Percentiles rank a stretch among this genome's conserved stretches.
Evolutionary conservation across 2,797 vertebrate genomes (phyloP).

Genomic region (Sebastes umbrosus): DNA sequence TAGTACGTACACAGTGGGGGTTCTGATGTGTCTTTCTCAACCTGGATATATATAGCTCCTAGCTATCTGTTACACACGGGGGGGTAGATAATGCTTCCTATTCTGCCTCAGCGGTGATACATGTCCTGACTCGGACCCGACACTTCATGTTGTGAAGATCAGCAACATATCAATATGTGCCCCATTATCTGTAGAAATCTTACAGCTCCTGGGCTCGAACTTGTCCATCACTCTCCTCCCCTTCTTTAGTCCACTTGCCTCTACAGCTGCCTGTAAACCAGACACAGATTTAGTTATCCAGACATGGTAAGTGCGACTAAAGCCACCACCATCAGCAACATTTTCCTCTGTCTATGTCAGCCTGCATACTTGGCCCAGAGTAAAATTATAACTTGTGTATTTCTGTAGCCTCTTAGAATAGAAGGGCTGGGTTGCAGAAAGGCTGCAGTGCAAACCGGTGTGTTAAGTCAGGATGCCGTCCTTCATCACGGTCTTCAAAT

Average conservation of each 20-base stretch:
- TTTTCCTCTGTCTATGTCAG: constrained; percentile 37
- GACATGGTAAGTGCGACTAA: constrained; percentile 41
- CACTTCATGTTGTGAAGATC: constrained; percentile 11
- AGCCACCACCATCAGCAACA: constrained; percentile 60
- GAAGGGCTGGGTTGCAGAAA: constrained; percentile 40
- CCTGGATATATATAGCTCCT: constrained; percentile 68
- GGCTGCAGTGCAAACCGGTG: constrained; percentile 20
- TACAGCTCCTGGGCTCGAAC: neutral
- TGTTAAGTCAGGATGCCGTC: constrained; percentile 32
- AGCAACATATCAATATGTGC: constrained; percentile 18
- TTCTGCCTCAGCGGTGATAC: constrained; percentile 47
- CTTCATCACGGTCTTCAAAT: constrained; percentile 51
- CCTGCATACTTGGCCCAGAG: constrained; percentile 40
- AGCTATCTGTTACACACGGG: constrained; percentile 71
- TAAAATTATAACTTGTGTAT: constrained; percentile 71
- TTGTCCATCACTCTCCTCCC: neutral
- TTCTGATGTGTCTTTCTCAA: constrained; percentile 71
- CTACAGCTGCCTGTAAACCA: constrained; percentile 45
- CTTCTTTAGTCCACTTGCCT: neutral
- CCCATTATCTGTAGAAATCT: neutral
- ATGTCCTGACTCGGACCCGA: constrained; percentile 31
- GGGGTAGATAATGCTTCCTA: constrained; percentile 74
- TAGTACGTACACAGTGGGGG: constrained; percentile 52
- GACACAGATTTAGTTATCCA: constrained; percentile 42
- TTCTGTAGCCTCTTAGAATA: constrained; percentile 78